phyloP scores from a whole-genome alignment of 2,888 invertebrate genomes.

The Agonopterix arenella region DNA sequence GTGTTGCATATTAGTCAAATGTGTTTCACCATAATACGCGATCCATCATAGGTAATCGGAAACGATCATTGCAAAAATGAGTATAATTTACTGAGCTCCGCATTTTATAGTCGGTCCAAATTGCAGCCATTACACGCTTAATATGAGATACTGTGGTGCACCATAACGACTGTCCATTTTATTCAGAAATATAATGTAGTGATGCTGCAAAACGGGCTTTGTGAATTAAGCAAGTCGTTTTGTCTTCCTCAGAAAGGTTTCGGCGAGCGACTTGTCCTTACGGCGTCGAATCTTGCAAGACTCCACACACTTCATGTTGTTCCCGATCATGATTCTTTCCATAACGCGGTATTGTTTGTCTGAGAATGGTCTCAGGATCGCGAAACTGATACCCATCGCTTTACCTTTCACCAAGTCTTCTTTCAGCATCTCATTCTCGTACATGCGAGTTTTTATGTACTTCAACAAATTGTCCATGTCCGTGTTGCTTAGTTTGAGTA shows the following conservation, averaged over 20 bases:
- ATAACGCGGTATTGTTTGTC: conserved; percentile 55
- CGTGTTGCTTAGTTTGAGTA: conserved; percentile 41
- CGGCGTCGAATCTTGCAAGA: conserved; percentile 40
- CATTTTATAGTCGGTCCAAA: conserved; percentile 60
- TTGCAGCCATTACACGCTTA: conserved; percentile 59
- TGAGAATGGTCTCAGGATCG: conserved; percentile 47
- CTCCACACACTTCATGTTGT: conserved; percentile 30
- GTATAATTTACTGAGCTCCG: conserved; percentile 61
- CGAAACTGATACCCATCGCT: conserved; percentile 51
- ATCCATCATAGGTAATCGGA: conserved; percentile 68
- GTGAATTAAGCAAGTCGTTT: conserved; percentile 14
- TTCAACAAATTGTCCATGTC: conserved; percentile 49
- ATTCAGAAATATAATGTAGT: conserved; percentile 18
- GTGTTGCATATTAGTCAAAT: conserved; percentile 11
- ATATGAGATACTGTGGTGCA: conserved; percentile 44
- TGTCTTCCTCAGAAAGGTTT: conserved; percentile 41
- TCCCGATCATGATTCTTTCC: conserved; percentile 51
- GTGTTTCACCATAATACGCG: conserved; percentile 38
- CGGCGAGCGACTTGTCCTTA: conserved; percentile 39
- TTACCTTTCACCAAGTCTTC: conserved; percentile 58
- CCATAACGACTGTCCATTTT: conserved; percentile 46
- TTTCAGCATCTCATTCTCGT: conserved; percentile 39
- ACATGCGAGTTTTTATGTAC: conserved; percentile 48
- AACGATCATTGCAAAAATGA: conserved; percentile 67
- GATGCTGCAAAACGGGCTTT: not conserved